Conservation (phyloP, 2,797 vertebrate species). For the Glyptemys insculpta region DNA sequence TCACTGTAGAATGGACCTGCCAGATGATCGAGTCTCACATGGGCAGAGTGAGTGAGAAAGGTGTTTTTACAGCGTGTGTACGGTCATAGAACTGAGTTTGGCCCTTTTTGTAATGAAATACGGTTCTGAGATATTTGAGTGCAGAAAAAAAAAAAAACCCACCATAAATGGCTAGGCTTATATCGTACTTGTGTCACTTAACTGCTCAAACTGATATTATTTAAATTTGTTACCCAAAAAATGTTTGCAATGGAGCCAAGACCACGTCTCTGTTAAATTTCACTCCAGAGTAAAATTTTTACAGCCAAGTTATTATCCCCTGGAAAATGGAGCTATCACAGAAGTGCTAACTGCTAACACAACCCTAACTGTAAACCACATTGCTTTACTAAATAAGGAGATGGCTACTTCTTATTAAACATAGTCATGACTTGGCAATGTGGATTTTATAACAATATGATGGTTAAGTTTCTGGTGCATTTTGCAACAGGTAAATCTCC, state of each 20-base stretch:
- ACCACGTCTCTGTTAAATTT: not conserved
- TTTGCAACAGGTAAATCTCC: conserved; percentile 66
- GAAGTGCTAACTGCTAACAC: not conserved
- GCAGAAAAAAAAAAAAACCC: not conserved
- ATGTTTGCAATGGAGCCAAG: conserved; percentile 1
- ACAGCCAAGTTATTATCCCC: conserved; percentile 20
- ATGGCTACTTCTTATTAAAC: not conserved
- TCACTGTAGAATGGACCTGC: not conserved
- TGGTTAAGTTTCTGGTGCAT: conserved; percentile 11
- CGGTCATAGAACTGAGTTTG: not conserved
- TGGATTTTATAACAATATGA: not conserved
- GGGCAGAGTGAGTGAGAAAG: not conserved
- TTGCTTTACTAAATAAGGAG: conserved; percentile 35
- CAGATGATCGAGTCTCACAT: not conserved
- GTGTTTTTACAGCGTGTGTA: not conserved
- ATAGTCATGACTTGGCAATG: not conserved
- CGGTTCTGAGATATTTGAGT: not conserved
- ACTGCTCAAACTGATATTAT: not conserved
- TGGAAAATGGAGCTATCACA: not conserved
- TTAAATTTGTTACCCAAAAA: not conserved
- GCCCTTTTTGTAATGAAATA: not conserved
- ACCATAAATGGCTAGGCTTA: not conserved
- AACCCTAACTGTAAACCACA: not conserved
- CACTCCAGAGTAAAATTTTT: not conserved
- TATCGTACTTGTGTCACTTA: not conserved